Conservation (phyloP, 2,888 invertebrate species). For the Pandemis cinnamomeana region DNA sequence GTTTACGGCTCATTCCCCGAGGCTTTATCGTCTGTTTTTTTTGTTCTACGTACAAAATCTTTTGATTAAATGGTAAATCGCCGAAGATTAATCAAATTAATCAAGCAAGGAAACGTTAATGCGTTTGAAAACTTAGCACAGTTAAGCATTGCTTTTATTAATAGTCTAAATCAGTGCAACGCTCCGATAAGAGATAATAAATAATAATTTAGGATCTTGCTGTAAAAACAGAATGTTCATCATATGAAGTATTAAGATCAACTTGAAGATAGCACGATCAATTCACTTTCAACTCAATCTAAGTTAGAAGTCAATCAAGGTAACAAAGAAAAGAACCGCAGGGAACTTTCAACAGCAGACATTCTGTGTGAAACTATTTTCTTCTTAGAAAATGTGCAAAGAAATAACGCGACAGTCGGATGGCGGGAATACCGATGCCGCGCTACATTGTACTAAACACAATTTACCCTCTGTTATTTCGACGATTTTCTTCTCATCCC, state of each 20-base stretch:
- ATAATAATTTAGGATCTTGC: not conserved
- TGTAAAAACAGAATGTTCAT: not conserved
- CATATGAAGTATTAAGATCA: no score
- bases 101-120: not conserved
- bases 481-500: slow-evolving; percentile 59
- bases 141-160: not conserved
- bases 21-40: slow-evolving; percentile 41
- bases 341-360: slow-evolving; percentile 31
- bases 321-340: slow-evolving; percentile 11
- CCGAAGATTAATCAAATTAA: not conserved
- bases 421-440: slow-evolving; percentile 44
- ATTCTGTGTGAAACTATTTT: slow-evolving; percentile 20
- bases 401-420: slow-evolving; percentile 38
- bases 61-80: not conserved
- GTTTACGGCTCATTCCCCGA: slow-evolving; percentile 46
- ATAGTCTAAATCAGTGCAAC: not conserved
- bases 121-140: not conserved
- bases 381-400: slow-evolving; percentile 28
- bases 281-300: not conserved
- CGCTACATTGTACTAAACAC: slow-evolving; percentile 50
- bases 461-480: slow-evolving; percentile 61
- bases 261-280: not conserved
- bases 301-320: not conserved
- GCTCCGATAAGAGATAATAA: not conserved
- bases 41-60: slow-evolving; percentile 9